phyloP scores from a whole-genome alignment of 2,113 vertebrate species.

The Megaceryle torquata region DNA sequence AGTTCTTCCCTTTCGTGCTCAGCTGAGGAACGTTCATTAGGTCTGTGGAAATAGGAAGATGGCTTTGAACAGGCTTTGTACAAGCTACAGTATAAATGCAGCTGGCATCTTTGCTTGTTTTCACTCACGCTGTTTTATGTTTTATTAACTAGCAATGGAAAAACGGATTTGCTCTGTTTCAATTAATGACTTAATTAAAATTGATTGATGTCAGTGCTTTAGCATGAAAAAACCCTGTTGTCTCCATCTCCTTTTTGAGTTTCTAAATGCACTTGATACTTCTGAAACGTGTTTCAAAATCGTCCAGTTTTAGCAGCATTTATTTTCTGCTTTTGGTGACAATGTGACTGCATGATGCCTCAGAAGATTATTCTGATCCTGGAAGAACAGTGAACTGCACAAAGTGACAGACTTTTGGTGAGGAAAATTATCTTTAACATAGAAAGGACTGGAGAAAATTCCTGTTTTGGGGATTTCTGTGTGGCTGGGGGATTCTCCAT shows the following conservation, averaged over 20 bases:
- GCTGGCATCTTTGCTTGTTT: neutral
- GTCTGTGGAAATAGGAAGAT: no score
- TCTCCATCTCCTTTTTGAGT: neutral
- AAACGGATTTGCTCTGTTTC: neutral
- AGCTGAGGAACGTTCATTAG: fast-evolving
- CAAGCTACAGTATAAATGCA: neutral
- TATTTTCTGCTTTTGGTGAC: neutral
- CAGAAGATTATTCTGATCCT: neutral
- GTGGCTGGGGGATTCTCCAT: neutral
- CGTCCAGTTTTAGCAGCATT: fast-evolving
- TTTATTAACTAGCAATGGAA: neutral
- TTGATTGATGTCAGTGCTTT: neutral
- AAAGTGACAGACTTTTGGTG: neutral
- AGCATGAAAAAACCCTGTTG: neutral
- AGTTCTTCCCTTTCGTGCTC: neutral
- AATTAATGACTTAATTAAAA: neutral
- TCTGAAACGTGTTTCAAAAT: neutral
- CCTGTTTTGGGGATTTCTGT: neutral
- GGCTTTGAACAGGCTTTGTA: neutral
- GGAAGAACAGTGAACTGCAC: neutral
- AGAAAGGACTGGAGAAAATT: neutral
- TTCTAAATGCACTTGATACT: neutral
- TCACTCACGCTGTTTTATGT: neutral
- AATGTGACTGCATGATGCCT: neutral
- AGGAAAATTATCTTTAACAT: neutral